Conservation (phyloP, 1,140 invertebrate genomes). For the Tenebrio molitor region DNA sequence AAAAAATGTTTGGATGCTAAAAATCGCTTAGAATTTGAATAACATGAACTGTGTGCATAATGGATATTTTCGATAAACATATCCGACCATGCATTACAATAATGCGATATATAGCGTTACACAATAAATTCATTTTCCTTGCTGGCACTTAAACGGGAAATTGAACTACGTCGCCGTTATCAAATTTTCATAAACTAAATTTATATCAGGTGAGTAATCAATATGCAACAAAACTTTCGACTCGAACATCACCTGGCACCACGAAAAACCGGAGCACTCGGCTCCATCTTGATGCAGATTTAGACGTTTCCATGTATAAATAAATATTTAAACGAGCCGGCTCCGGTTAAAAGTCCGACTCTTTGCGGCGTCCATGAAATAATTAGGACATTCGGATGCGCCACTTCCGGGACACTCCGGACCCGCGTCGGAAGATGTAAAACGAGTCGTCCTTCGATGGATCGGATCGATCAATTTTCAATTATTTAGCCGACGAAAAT, state of each 20-base stretch:
- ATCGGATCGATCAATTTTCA: too few relatives aligned
- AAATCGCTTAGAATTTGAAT: too few relatives aligned
- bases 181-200: slow-evolving; percentile 14
- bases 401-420: too few relatives aligned
- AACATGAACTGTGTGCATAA: too few relatives aligned
- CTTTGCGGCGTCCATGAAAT: neutral
- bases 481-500: slow-evolving; percentile 18
- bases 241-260: too few relatives aligned
- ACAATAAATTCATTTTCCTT: slow-evolving; percentile 27
- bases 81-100: slow-evolving; percentile 3
- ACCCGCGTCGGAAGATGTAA: too few relatives aligned
- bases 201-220: neutral
- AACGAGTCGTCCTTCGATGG: too few relatives aligned
- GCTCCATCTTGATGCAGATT: slow-evolving; percentile 2
- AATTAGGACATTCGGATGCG: too few relatives aligned
- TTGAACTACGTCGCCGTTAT: slow-evolving; percentile 29
- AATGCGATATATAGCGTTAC: slow-evolving; percentile 10
- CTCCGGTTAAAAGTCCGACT: neutral
- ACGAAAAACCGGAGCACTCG: too few relatives aligned
- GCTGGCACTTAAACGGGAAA: neutral
- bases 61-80: slow-evolving; percentile 16
- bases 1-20: too few relatives aligned
- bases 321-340: too few relatives aligned
- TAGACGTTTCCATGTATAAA: neutral
- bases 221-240: neutral